These are phyloP conservation scores for Vanessa cardui DNA, from an alignment of 2,888 invertebrate genomes.

Conservation along the genomic window DNA sequence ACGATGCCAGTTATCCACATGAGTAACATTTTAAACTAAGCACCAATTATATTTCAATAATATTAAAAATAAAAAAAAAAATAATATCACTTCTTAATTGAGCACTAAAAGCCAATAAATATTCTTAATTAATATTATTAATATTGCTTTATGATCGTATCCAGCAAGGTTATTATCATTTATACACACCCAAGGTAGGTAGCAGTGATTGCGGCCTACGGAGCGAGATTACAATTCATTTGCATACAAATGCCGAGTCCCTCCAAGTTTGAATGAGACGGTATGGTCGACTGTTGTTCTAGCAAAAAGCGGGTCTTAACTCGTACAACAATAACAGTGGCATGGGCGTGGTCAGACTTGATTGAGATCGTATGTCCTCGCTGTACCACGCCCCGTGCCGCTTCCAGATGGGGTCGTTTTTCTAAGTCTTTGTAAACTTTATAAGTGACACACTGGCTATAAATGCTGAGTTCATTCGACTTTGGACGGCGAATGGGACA, in stretches of 20 bases:
- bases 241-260: slow-evolving; percentile 76
- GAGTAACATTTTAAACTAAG: too few relatives aligned
- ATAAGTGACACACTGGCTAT: slow-evolving; percentile 10
- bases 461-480: not conserved
- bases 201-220: slow-evolving; percentile 65
- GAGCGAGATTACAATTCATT: slow-evolving; percentile 74
- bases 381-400: slow-evolving; percentile 52
- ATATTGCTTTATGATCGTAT: slow-evolving; percentile 1
- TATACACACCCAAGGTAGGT: slow-evolving; percentile 42
- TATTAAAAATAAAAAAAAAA: too few relatives aligned
- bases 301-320: slow-evolving; percentile 76
- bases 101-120: too few relatives aligned
- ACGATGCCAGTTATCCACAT: too few relatives aligned
- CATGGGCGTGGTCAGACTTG: slow-evolving; percentile 53
- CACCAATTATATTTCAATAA: too few relatives aligned
- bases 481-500: not conserved
- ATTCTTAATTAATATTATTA: not conserved
- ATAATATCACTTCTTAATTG: too few relatives aligned
- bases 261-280: slow-evolving; percentile 73
- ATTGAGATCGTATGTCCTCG: slow-evolving; percentile 56
- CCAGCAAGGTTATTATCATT: slow-evolving; percentile 13
- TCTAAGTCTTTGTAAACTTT: slow-evolving; percentile 48
- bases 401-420: slow-evolving; percentile 58
- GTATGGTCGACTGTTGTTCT: slow-evolving; percentile 68
- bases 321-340: slow-evolving; percentile 71